Evolutionary conservation across 1,140 invertebrate species (phyloP), one percentile per base, ranked within the genome.

Genomic region (Philotrypesis tridentata): DNA sequence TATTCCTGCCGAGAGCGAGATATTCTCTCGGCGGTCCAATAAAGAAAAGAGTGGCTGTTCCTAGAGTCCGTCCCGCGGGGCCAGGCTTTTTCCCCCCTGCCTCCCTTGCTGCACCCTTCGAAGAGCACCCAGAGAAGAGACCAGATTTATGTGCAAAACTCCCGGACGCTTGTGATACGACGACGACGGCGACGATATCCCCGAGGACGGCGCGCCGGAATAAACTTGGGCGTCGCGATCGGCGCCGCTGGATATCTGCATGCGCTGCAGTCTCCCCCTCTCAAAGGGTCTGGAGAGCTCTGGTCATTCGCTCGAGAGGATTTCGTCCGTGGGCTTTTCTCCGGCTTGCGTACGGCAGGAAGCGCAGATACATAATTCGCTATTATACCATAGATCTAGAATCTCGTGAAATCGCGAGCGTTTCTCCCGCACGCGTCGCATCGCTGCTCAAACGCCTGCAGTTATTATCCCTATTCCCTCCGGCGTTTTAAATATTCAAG

Each of bases 71-170:
- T 91, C 91, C 88, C 90, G 83, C 79, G 90, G 88, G 90, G 86
- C 82, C 25, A 4, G 21, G 12, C 48, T 48, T n/a, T 63, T 43
- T 9, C 31, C 11, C 43, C 31, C 11, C 43, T 33, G 21, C 11
- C 63, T 14, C 70, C 37, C 40, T 68, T 40, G 61, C 87, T 88
- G 85, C 84, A 11, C 55, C 21, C 12, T 27, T 60, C 60, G 55
- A n/a, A n/a, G n/a, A 89, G 88, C 87, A 29, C 23, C 61, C 25
- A 25, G 23, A 25, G 61, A 29, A 25, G 27, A 29, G 88, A 85
- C 87, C 91, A 91, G 90, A 92, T 92, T 92, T 92, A 92, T 91
- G 90, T 91, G 90, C 89, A 91, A 92, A 92, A 91, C 88, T 91
- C 87, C 87, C 61, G 14, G 74, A 11, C 86, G 86, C 88, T 84